Conservation (phyloP, 2,797 vertebrate genomes). For the Eremophila alpestris region DNA sequence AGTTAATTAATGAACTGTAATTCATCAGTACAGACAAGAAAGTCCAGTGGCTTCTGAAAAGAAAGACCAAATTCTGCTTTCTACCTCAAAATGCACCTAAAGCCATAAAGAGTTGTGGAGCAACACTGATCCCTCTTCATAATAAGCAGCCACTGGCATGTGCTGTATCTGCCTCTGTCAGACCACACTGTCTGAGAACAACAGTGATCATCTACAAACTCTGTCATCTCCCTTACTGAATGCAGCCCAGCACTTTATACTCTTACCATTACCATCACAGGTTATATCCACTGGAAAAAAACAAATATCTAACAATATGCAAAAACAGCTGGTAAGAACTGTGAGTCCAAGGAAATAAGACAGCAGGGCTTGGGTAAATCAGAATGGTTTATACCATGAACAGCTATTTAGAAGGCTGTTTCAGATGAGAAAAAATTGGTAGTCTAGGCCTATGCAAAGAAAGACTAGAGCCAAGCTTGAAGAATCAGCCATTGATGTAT, state of each 20-base stretch:
- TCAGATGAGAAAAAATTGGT: background rate
- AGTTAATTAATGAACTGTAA: background rate
- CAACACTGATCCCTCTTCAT: background rate
- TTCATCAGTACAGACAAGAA: background rate
- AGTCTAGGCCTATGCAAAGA: background rate
- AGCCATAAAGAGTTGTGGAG: background rate
- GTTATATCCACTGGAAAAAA: background rate
- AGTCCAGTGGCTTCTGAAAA: background rate
- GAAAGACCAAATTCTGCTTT: background rate
- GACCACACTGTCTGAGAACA: background rate
- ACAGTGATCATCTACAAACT: background rate
- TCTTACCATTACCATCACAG: fast-evolving
- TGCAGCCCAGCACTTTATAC: background rate
- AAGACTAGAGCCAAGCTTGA: background rate
- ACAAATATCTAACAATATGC: background rate
- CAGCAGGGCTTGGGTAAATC: background rate
- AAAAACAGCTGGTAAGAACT: background rate
- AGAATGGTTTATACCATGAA: background rate
- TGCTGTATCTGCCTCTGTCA: background rate
- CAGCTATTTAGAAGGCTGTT: background rate
- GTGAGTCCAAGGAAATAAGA: background rate
- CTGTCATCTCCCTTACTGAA: background rate
- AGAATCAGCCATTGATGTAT: background rate
- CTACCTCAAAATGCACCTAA: background rate
- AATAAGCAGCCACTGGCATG: background rate